Evolutionary conservation across 2,888 invertebrate genomes (phyloP).

Genomic region (Phyto melanocephala): DNA sequence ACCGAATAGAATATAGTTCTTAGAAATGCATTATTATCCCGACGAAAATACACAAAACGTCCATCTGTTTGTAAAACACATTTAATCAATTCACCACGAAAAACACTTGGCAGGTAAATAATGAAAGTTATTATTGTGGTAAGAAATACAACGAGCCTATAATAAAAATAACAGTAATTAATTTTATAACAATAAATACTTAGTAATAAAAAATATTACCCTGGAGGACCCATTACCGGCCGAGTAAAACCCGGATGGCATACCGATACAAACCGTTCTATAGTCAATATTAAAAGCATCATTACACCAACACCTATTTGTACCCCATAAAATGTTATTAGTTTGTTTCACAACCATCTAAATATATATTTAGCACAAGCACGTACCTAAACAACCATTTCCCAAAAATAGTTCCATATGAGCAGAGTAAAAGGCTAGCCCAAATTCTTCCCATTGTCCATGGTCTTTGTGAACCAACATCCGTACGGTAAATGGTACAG

Average conservation of each 20-base stretch:
- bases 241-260: conserved; percentile 85
- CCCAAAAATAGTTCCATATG: conserved; percentile 86
- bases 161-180: conserved; percentile 13
- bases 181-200: neutral
- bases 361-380: neutral
- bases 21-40: conserved; percentile 80
- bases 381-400: conserved; percentile 84
- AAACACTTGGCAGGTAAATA: conserved; percentile 85
- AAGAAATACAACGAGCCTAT: conserved; percentile 81
- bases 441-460: conserved; percentile 83
- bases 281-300: conserved; percentile 86
- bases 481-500: conserved; percentile 84
- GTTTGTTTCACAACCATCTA: neutral
- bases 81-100: conserved; percentile 82
- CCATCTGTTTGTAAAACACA: conserved; percentile 80
- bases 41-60: conserved; percentile 81
- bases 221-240: conserved; percentile 83
- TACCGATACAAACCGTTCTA: conserved; percentile 87
- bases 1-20: conserved; percentile 81
- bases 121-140: conserved; percentile 84
- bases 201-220: conserved; percentile 70
- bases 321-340: neutral
- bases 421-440: conserved; percentile 85
- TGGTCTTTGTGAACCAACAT: conserved; percentile 84
- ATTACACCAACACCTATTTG: conserved; percentile 84